Conservation (phyloP, 2,113 vertebrate genomes). For the Sebastes fasciatus region DNA sequence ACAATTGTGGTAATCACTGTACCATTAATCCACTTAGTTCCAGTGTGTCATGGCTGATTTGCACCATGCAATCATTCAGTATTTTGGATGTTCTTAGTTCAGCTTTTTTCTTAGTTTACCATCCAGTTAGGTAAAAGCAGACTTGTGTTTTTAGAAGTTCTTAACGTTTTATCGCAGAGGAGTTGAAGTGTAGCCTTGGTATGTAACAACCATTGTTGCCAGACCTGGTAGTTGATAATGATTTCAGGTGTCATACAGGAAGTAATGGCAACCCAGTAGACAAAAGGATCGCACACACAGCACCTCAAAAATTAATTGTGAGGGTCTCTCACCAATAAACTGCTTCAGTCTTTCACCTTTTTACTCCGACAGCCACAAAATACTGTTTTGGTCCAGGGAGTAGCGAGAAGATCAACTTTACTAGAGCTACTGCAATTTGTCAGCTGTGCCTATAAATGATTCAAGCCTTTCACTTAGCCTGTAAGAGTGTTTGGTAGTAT, state of each 20-base stretch:
- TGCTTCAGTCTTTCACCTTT: background rate
- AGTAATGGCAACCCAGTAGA: background rate
- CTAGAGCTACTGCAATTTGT: constrained; percentile 27
- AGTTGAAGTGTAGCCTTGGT: background rate
- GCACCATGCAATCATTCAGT: background rate
- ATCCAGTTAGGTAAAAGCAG: background rate
- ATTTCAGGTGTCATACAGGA: constrained; percentile 19
- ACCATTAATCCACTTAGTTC: constrained; percentile 28
- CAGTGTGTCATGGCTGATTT: constrained; percentile 1
- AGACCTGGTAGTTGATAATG: background rate
- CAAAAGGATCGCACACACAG: background rate
- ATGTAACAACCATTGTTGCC: background rate
- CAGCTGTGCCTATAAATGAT: constrained; percentile 35
- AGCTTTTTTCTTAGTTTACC: background rate
- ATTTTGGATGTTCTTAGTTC: background rate
- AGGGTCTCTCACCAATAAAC: background rate
- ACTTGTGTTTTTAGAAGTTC: background rate
- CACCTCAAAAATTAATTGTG: background rate
- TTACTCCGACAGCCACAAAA: constrained; percentile 1
- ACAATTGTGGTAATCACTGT: background rate
- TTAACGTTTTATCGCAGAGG: constrained; percentile 3
- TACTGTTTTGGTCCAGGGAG: background rate
- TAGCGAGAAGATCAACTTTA: constrained; percentile 12
- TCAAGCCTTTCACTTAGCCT: constrained; percentile 23
- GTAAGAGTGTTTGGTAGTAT: constrained; percentile 17